Conservation (phyloP, 2,888 invertebrate genomes). For the Rhingia campestris region DNA sequence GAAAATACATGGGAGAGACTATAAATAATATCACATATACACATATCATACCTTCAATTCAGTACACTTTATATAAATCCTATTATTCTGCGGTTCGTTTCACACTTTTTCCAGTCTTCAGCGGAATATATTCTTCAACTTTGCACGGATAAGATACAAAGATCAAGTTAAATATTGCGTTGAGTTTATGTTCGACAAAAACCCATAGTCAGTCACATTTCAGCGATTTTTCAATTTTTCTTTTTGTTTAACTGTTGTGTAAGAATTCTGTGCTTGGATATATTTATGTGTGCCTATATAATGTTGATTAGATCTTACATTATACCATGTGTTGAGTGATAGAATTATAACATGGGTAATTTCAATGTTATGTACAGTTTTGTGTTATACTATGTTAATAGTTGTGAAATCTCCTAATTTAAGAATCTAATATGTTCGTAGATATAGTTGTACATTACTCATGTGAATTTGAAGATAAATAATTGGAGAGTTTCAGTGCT, state of each 20-base stretch:
- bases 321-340: not conserved
- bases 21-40: slow-evolving; percentile 1
- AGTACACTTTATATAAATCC: slow-evolving; percentile 54
- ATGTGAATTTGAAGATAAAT: too few relatives aligned
- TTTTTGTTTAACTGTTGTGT: slow-evolving; percentile 10
- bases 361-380: not conserved
- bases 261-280: not conserved
- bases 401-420: too few relatives aligned
- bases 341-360: too few relatives aligned
- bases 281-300: not conserved
- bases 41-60: not conserved
- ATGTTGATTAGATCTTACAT: slow-evolving; percentile 3
- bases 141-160: slow-evolving; percentile 7
- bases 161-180: not conserved
- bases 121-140: slow-evolving; percentile 20
- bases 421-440: too few relatives aligned
- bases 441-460: too few relatives aligned
- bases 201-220: slow-evolving; percentile 32
- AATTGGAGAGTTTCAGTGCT: too few relatives aligned
- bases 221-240: slow-evolving; percentile 37
- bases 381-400: too few relatives aligned
- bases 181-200: slow-evolving; percentile 5
- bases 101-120: slow-evolving; percentile 50
- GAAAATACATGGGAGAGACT: not conserved
- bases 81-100: slow-evolving; percentile 59